Conservation (phyloP, 2,113 vertebrate genomes). For the Rhinopomastus cyanomelas region DNA sequence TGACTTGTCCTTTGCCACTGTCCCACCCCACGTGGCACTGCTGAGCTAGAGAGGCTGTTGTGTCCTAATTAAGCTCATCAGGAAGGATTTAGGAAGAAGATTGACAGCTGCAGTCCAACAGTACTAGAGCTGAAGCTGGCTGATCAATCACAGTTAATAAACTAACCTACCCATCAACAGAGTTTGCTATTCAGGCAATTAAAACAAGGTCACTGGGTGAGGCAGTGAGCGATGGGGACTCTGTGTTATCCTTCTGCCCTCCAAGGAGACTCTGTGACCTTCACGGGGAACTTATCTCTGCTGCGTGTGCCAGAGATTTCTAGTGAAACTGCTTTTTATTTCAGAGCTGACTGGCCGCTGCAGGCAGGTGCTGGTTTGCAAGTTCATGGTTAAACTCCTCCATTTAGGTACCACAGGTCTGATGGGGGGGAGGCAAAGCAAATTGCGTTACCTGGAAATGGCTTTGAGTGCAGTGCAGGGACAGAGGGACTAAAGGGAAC, state of each 20-base stretch:
- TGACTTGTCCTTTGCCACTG: background rate
- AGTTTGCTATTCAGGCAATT: no score
- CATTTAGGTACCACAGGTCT: background rate
- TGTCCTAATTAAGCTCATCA: background rate
- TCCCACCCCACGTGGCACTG: background rate
- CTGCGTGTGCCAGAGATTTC: background rate
- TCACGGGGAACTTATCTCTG: background rate
- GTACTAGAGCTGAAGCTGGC: background rate
- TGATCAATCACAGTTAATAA: background rate
- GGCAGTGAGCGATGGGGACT: background rate
- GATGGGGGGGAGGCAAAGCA: background rate
- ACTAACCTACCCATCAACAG: no score
- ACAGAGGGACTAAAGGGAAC: background rate
- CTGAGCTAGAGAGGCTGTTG: accelerated
- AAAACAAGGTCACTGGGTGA: background rate
- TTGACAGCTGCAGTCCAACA: accelerated
- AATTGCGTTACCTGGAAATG: background rate
- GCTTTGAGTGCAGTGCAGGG: background rate
- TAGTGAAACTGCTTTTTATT: background rate
- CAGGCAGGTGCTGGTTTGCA: background rate
- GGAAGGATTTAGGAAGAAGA: background rate
- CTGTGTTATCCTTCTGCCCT: background rate
- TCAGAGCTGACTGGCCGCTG: background rate
- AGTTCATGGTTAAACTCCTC: background rate
- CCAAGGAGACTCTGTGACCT: background rate